Evolutionary conservation across 1,140 invertebrate genomes (phyloP).

Genomic region (Panonychus citri): DNA sequence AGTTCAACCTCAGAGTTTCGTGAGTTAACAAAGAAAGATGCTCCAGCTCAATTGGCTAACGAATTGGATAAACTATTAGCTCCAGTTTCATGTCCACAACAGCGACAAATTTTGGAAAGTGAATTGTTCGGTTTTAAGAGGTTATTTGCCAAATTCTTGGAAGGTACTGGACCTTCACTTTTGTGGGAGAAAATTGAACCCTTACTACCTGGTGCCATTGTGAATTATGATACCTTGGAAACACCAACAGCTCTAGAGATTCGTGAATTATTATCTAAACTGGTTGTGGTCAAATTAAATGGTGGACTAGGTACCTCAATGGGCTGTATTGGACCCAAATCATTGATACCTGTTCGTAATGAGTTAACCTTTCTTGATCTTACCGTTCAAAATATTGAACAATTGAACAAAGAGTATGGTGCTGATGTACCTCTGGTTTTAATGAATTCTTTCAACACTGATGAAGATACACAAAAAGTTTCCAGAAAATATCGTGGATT

Average conservation of each 20-base stretch:
- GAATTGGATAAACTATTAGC: slow-evolving; percentile 51
- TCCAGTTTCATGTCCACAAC: slow-evolving; percentile 32
- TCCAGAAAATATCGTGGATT: slow-evolving; percentile 85
- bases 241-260: slow-evolving; percentile 44
- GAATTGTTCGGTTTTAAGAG: slow-evolving; percentile 61
- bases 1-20: slow-evolving; percentile 67
- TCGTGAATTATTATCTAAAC: slow-evolving; percentile 55
- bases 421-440: slow-evolving; percentile 85
- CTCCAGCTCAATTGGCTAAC: slow-evolving; percentile 43
- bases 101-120: slow-evolving; percentile 18
- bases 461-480: slow-evolving; percentile 85
- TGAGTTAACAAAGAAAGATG: slow-evolving; percentile 70
- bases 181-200: slow-evolving; percentile 81
- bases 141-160: slow-evolving; percentile 59
- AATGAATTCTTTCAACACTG: slow-evolving; percentile 99
- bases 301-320: slow-evolving; percentile 96
- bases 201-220: slow-evolving; percentile 50
- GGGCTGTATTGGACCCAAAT: slow-evolving; percentile 93
- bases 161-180: slow-evolving; percentile 58
- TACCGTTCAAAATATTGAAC: slow-evolving; percentile 97
- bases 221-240: slow-evolving; percentile 43
- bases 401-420: slow-evolving; percentile 83
- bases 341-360: slow-evolving; percentile 86
- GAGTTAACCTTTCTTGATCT: slow-evolving; percentile 93
- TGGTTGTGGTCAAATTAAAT: slow-evolving; percentile 96